These are phyloP conservation scores for Rhea pennata DNA, from an alignment of 2,113 vertebrate species.

Conservation along the genomic window DNA sequence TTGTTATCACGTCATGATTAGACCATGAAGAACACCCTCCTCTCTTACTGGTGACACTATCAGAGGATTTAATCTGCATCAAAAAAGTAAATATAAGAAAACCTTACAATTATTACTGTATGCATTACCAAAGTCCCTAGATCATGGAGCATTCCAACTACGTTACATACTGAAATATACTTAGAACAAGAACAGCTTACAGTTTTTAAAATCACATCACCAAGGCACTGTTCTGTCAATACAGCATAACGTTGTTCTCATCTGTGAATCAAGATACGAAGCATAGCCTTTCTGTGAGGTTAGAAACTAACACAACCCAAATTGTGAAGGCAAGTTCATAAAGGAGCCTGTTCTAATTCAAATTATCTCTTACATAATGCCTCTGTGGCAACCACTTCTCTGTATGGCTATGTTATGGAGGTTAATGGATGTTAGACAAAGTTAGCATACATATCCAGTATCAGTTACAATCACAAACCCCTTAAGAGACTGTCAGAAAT, in stretches of 20 bases:
- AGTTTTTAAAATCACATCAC: background rate
- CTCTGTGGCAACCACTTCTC: too few species aligned
- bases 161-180: background rate
- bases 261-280: background rate
- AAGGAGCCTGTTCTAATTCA: background rate
- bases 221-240: background rate
- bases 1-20: background rate
- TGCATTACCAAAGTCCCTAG: background rate
- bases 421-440: background rate
- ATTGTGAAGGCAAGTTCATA: background rate
- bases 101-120: background rate
- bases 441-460: background rate
- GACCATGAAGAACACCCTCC: accelerated
- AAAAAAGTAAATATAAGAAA: accelerated
- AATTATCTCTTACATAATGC: background rate
- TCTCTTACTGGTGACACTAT: accelerated
- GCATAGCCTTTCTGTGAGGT: accelerated
- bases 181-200: background rate
- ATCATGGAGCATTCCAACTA: background rate
- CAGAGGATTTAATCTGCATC: background rate
- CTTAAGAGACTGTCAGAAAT: background rate
- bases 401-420: background rate
- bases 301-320: accelerated
- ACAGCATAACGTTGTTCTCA: accelerated
- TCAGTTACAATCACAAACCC: background rate